Conservation (phyloP, 2,797 vertebrate genomes). For the Bothrops alternatus region DNA sequence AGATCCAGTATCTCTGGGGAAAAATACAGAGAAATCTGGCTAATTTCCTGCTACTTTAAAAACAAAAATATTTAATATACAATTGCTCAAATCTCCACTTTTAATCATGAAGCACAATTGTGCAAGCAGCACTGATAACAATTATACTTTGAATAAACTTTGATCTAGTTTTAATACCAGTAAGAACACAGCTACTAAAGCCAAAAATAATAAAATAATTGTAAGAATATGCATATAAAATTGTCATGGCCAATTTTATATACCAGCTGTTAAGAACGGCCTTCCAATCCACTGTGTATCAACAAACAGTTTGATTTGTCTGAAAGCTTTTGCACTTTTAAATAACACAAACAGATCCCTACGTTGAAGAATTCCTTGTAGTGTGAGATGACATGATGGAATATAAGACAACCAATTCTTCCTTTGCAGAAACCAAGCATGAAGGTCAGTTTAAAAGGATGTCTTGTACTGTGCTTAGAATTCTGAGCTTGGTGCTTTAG, state of each 20-base stretch:
- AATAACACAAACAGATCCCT: background rate
- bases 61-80: background rate
- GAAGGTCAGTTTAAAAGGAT: background rate
- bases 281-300: background rate
- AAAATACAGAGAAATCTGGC: background rate
- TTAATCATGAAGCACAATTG: background rate
- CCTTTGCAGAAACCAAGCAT: background rate
- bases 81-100: background rate
- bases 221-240: background rate
- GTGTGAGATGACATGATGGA: background rate
- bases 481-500: background rate
- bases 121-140: background rate
- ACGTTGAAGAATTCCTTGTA: background rate
- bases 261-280: fast-evolving
- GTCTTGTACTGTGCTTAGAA: background rate
- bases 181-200: background rate
- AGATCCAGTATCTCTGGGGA: background rate
- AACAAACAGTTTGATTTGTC: background rate
- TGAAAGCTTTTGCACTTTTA: background rate
- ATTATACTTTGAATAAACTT: background rate
- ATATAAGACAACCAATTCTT: background rate
- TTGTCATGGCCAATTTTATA: background rate
- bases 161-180: background rate
- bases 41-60: background rate
- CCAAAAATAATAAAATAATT: background rate